Evolutionary conservation across 2,113 vertebrate genomes (phyloP).

Genomic region (Propithecus coquereli): DNA sequence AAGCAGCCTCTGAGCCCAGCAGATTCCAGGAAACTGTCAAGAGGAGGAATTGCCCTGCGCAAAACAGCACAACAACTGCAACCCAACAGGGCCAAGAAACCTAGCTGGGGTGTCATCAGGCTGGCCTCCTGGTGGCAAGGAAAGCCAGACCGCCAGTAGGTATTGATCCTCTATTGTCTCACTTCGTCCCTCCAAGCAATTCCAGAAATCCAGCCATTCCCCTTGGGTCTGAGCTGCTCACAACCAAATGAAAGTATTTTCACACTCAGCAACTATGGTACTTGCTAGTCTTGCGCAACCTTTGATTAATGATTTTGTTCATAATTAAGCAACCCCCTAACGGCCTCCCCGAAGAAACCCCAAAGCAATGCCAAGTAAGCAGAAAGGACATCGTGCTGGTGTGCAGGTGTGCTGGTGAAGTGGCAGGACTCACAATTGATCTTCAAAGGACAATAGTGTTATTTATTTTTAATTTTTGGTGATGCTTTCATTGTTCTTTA

Average conservation of each 20-base stretch:
- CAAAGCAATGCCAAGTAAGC: conserved; percentile 62
- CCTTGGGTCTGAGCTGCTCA: conserved; percentile 20
- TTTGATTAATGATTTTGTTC: conserved; percentile 75
- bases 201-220: neutral
- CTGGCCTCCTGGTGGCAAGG: neutral
- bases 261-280: conserved; percentile 66
- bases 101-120: neutral
- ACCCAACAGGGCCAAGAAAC: neutral
- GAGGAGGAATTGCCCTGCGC: neutral
- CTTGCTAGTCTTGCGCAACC: conserved; percentile 62
- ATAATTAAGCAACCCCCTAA: conserved; percentile 72
- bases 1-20: neutral
- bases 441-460: conserved; percentile 43
- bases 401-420: neutral
- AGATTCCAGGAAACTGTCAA: conserved; percentile 49
- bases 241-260: conserved; percentile 67
- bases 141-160: neutral
- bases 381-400: conserved; percentile 39
- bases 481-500: neutral
- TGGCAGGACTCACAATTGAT: neutral
- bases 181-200: neutral
- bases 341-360: conserved; percentile 67
- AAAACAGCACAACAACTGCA: neutral
- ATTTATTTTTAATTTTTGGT: neutral
- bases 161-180: neutral